A percentile compares a stretch with the other conserved stretches of the same genome.
Conservation (phyloP, 2,888 invertebrate genomes). For the Bugulina stolonifera region DNA sequence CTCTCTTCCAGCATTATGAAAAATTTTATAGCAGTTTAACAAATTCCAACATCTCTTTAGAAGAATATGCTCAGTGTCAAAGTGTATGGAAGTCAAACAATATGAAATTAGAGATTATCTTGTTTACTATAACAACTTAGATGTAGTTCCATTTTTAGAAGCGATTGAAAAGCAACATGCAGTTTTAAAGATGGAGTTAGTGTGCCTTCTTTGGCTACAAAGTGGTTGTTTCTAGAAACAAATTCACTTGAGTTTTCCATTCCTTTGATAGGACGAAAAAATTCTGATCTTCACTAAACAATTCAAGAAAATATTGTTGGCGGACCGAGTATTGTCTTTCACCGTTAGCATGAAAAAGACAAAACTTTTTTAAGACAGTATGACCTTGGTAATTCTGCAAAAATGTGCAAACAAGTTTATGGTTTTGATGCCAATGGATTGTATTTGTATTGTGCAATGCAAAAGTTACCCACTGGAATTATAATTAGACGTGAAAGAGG, state of each 20-base stretch:
- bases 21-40: neutral
- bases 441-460: neutral
- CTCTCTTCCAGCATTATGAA: neutral
- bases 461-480: neutral
- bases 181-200: conserved; percentile 18
- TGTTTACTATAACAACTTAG: neutral
- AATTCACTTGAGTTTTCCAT: neutral
- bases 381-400: neutral
- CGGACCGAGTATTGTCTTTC: neutral
- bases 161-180: neutral
- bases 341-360: neutral
- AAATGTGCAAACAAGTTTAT: neutral
- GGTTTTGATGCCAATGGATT: neutral
- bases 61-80: neutral
- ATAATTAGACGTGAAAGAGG: neutral
- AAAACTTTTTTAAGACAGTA: neutral
- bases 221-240: neutral
- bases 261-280: neutral
- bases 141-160: neutral
- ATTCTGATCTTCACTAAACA: neutral
- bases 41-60: neutral
- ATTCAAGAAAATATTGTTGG: neutral
- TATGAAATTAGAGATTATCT: neutral
- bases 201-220: neutral
- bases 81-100: neutral